Base-by-base conservation (phyloP, 2,797 vertebrate genomes). In the Ataeniobius toweri region DNA sequence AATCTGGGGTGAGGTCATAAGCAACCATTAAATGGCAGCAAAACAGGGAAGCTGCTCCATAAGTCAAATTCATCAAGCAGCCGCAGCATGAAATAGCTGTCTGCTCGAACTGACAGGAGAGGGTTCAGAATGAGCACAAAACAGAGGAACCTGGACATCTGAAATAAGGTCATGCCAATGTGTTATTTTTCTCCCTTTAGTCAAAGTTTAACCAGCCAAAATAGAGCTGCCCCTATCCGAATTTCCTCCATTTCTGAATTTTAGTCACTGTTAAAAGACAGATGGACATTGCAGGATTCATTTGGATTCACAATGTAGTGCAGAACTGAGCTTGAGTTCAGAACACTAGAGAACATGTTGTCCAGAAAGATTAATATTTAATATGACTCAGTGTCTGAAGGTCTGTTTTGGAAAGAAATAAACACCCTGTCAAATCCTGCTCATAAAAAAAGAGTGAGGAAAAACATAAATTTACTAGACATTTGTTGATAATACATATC, bases 11-110 rank as follows among this genome's bases (percentile, higher is more conserved):
- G 59, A 76, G 80, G 80, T 65, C 78, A 78, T 58, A 69, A 73
- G 76, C 28, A 79, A 73, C 85, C 81, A 81, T 76, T 58, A 84
- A 85, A 84, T 82, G 83, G 73, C 71, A 83, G 82, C 48, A 28
- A 77, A 56, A 72, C 12, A 81, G 61, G n/a, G 72, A 67, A 77
- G 71, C 71, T 73, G 59, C 68, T 28, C 36, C 46, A 58, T 44
- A 59, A 80, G 82, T 79, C 81, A 83, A 65, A 83, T 84, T 58
- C n/a, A 74, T 74, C 61, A 83, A 79, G 36, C 41, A 48, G 51
- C 73, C 61, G 76, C 74, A 72, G 74, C 74, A 78, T 88, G 24
- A 77, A 76, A 56, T 6, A 41, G 31, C 68, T 55, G 41, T 83
- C 76, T 61, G 39, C 75, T 79, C 41, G 46, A 67, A 74, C 58